phyloP scores from a whole-genome alignment of 1,140 invertebrate genomes.

The Papilio helenus region DNA sequence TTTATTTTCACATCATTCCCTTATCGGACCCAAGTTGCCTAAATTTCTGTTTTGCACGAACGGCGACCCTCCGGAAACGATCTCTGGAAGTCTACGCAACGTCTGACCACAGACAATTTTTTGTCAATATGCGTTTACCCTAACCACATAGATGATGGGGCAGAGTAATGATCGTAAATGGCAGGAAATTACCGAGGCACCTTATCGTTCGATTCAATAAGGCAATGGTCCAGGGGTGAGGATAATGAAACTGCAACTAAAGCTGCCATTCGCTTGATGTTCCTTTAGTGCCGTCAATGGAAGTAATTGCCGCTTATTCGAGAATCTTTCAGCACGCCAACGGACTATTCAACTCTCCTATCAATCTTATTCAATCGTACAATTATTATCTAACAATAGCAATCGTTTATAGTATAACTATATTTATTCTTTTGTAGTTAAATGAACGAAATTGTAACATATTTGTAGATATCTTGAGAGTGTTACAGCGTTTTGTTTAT shows the following conservation, averaged over 20 bases:
- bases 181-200: slow-evolving; percentile 79
- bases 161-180: slow-evolving; percentile 80
- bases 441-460: not conserved
- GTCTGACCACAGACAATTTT: slow-evolving; percentile 53
- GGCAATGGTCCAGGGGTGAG: slow-evolving; percentile 66
- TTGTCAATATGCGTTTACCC: slow-evolving; percentile 60
- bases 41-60: slow-evolving; percentile 35
- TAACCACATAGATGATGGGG: slow-evolving; percentile 69
- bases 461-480: not conserved
- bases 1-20: slow-evolving; percentile 26
- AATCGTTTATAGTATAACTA: slow-evolving; percentile 13
- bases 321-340: slow-evolving; percentile 51
- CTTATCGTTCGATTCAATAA: slow-evolving; percentile 81
- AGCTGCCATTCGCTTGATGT: slow-evolving; percentile 62
- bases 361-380: slow-evolving; percentile 3
- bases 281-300: slow-evolving; percentile 66
- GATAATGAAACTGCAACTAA: slow-evolving; percentile 79
- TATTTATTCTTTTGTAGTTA: slow-evolving; percentile 4
- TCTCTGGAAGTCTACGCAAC: slow-evolving; percentile 43
- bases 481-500: not conserved
- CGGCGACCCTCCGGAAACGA: slow-evolving; percentile 46
- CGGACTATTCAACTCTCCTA: slow-evolving; percentile 29
- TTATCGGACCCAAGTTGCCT: slow-evolving; percentile 38
- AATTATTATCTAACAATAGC: slow-evolving; percentile 27
- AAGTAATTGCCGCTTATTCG: slow-evolving; percentile 70